A percentile compares a stretch with the other conserved stretches of the same genome.
phyloP scores from a whole-genome alignment of 2,113 vertebrate genomes.

The Tringa solitaria region DNA sequence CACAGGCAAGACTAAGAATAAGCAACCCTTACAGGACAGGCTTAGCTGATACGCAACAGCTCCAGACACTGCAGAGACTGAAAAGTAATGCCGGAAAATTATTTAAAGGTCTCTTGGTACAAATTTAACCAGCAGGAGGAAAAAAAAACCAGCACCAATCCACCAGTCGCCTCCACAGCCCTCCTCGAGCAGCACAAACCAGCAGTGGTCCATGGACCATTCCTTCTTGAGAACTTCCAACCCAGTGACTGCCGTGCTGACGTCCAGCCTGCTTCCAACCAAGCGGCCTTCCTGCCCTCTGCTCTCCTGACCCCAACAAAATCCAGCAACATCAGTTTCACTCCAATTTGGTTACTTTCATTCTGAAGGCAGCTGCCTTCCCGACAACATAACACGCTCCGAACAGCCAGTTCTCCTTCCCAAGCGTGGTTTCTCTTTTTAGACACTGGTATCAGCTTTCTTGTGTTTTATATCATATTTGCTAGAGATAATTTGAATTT shows the following conservation, averaged over 20 bases:
- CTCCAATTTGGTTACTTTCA: not conserved
- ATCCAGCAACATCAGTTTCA: not conserved
- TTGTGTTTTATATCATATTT: not conserved
- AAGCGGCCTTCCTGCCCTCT: not conserved
- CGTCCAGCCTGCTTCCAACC: not conserved
- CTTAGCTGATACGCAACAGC: not conserved
- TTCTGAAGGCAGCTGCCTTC: not conserved
- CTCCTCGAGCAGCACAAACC: not conserved
- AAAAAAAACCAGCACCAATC: not conserved
- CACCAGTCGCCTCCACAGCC: not conserved
- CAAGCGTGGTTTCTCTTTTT: not conserved
- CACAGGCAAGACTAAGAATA: not conserved
- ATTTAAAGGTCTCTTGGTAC: not conserved
- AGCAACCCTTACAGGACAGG: not conserved
- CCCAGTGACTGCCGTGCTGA: rapidly evolving
- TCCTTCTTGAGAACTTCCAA: not conserved
- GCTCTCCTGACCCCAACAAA: not conserved
- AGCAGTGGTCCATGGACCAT: rapidly evolving
- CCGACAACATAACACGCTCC: not conserved
- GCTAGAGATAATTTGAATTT: not conserved
- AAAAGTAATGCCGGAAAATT: not conserved
- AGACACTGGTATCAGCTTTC: not conserved
- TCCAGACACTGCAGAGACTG: not conserved
- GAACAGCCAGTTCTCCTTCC: not conserved
- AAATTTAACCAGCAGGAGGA: not conserved